A percentile compares a stretch with the other conserved stretches of the same genome.
Evolutionary conservation across 2,888 invertebrate species (phyloP).

Genomic region (Mantis religiosa): DNA sequence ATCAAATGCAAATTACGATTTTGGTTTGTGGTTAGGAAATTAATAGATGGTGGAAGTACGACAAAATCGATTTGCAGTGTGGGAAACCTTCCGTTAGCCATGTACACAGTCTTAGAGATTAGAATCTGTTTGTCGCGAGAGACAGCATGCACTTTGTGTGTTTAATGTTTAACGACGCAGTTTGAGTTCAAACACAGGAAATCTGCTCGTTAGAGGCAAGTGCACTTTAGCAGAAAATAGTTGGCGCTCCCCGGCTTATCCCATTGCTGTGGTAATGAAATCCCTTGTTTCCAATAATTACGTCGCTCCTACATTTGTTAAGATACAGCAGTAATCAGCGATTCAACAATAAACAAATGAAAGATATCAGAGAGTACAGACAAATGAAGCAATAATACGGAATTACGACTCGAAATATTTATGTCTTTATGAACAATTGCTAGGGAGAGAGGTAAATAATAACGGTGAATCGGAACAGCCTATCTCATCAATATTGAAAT

Average conservation of each 20-base stretch:
- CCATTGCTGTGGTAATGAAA: neutral
- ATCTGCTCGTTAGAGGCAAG: neutral
- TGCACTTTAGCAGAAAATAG: neutral
- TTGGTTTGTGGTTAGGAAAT: neutral
- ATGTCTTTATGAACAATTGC: too few species aligned
- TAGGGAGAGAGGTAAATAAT: too few species aligned
- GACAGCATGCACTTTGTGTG: neutral
- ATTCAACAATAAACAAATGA: too few species aligned
- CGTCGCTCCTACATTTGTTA: too few species aligned
- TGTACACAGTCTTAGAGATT: neutral
- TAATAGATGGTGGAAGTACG: neutral
- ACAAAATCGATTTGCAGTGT: neutral
- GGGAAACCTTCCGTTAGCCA: neutral
- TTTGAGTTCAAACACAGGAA: neutral
- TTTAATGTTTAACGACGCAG: neutral
- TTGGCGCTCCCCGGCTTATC: neutral
- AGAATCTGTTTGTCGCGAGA: neutral
- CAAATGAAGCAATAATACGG: too few species aligned
- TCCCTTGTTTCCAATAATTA: neutral
- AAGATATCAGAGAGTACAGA: too few species aligned
- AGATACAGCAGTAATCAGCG: too few species aligned
- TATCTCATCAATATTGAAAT: too few species aligned
- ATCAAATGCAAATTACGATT: too few species aligned
- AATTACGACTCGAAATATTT: too few species aligned
- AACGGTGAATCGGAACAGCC: too few species aligned